Base-by-base conservation (phyloP, 30 jellyfish, hydroid and myxozoan genomes). In the Morbakka virulenta region DNA sequence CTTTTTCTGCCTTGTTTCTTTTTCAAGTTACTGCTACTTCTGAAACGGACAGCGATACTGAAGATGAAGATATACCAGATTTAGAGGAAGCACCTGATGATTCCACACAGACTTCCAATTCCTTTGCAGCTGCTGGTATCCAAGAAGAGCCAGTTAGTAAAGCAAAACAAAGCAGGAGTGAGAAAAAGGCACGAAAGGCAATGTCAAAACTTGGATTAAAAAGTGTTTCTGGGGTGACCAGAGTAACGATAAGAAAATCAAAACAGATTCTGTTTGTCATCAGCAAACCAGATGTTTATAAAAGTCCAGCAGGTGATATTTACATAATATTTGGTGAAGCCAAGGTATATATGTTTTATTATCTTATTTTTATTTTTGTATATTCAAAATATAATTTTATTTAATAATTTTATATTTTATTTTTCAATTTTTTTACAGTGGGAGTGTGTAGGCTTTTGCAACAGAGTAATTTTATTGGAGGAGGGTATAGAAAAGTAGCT, bases 81-180 rank as follows among this genome's bases (percentile, higher is more conserved):
- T 77, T 80, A n/a, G 98, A 84, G 34, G 96, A 83, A 29, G 96
- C 88, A 31, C 74, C 57, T 41, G 87, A 63, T 26, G 88, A 81
- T 13, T 35, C 82, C 31, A 57, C 78, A 31, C 91, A 91, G 33
- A 68, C 79, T 21, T 50, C 95, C 6, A 90, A 84, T 67, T 92
- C 98, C 4, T 91, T 91, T 74, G 95, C 98, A 11, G 98, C 98
- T 0, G 98, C 98, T 22, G 97, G 97, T 27, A 81, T 89, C 6
- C 98, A 91, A 79, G 98, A 85, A 41, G 98, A 91, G 31, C 98
- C 98, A 6, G 98, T 91, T 31, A 91, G 98, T 84, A 91, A 91
- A 64, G 95, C 96, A 69, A 86, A 86, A 52, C 96, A 85, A 62
- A 93, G 99, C 35, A 82, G 99, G 35, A 93, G 96, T 53, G 99